Conservation (phyloP, 2,888 invertebrate species). For the Drosophila gaucha region DNA sequence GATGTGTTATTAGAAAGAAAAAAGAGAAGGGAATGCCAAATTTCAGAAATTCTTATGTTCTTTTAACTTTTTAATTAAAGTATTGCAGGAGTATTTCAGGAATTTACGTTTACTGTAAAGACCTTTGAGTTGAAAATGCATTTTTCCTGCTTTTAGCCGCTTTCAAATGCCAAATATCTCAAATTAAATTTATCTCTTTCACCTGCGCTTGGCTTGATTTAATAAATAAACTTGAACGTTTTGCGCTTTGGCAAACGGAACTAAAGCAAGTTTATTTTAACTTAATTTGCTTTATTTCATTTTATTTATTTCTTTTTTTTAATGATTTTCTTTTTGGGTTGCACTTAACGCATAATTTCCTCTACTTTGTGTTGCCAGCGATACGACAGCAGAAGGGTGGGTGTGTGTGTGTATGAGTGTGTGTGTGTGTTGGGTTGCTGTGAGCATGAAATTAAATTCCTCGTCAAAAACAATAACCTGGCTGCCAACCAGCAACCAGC, state of each 20-base stretch:
- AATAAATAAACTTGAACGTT: conserved; percentile 23
- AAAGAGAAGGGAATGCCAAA: too few species aligned
- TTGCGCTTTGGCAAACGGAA: conserved; percentile 12
- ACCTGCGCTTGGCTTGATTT: conserved; percentile 11
- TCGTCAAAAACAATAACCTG: conserved; percentile 73
- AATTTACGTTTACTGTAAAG: too few species aligned
- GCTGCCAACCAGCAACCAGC: conserved; percentile 36
- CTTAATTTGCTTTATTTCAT: neutral
- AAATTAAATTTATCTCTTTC: too few species aligned
- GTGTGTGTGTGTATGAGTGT: conserved; percentile 11
- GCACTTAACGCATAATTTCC: conserved; percentile 61
- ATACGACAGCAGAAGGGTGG: neutral
- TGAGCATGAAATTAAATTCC: conserved; percentile 73
- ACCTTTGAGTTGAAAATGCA: too few species aligned
- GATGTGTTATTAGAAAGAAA: too few species aligned
- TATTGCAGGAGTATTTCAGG: too few species aligned
- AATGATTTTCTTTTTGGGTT: conserved; percentile 35
- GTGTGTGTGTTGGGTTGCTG: conserved; percentile 24
- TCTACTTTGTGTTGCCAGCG: conserved; percentile 40
- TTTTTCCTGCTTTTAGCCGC: too few species aligned
- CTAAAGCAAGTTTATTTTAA: conserved; percentile 5
- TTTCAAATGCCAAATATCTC: too few species aligned
- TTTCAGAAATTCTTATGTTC: too few species aligned
- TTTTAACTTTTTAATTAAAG: too few species aligned
- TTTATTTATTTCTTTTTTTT: conserved; percentile 8